phyloP scores from a whole-genome alignment of 2,113 vertebrate genomes.

The Cercocebus atys region DNA sequence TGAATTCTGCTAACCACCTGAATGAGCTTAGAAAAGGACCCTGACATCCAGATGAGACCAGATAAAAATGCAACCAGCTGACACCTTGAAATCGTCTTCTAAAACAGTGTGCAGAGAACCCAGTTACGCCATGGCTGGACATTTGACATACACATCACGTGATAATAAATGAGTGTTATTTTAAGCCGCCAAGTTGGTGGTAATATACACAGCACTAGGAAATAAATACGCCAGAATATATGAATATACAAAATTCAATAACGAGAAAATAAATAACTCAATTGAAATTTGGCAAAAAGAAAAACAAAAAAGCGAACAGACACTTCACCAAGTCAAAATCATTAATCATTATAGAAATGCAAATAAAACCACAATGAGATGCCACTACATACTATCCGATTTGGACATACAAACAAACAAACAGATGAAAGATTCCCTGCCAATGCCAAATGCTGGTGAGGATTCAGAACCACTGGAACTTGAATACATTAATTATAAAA shows the following conservation, averaged over 20 bases:
- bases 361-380: not conserved
- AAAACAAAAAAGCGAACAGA: not conserved
- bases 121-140: not conserved
- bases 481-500: not conserved
- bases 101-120: not conserved
- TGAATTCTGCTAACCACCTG: not conserved
- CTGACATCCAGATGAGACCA: not conserved
- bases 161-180: not conserved
- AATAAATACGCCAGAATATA: not conserved
- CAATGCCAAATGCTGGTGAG: not conserved
- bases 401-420: not conserved
- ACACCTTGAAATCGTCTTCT: not conserved
- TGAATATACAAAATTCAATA: not conserved
- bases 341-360: not conserved
- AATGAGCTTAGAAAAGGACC: not conserved
- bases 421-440: not conserved
- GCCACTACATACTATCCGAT: not conserved
- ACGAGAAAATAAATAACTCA: constrained; percentile 4
- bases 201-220: not conserved
- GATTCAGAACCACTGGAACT: not conserved
- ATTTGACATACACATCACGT: not conserved
- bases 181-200: not conserved
- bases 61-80: not conserved
- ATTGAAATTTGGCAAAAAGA: not conserved
- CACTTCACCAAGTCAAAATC: not conserved